Base-by-base conservation (phyloP, 2,113 vertebrate genomes). In the Oryzias curvinotus region DNA sequence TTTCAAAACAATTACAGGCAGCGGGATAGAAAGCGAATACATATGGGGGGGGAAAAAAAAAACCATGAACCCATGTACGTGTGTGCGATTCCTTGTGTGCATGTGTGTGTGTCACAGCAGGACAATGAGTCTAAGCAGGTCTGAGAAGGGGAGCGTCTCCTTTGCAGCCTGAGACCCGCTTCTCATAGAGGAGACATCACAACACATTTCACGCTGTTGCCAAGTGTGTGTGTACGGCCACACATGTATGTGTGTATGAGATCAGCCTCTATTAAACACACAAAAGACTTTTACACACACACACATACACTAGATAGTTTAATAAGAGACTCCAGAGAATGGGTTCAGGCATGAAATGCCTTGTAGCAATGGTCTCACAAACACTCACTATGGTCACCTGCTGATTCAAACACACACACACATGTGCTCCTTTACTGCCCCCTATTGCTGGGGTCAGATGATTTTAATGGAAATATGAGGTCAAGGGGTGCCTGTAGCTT, bases 171-270 rank as follows among this genome's bases (percentile, higher is more conserved):
- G 64, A 84, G 68, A 85, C 53, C 66, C 62, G 75, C 71, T 80
- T 83, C 72, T 71, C 73, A 84, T 78, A 80, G 77, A 71, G 70
- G 65, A 79, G 60, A 85, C 79, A 83, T 88, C 88, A 87, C 72
- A 87, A 86, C 85, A 69, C 70, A 88, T 89, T 89, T 85, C 88
- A 89, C 80, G 84, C 83, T 72, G 46, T 57, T 52, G 63, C 62
- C 61, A 16, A 30, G 43, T 26, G 16, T 59, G 23, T 53, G 58
- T 54, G 25, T 46, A 51, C 53, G 52, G 52, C 26, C 41, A 62
- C 25, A 51, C 46, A 45, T 5, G 30, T 52, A 45, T 5, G 30
- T 52, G 65, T 50, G 53, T 50, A n/a, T 46, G 52, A 42, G 66
- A 50, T 45, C 54, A 49, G 25, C 8, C 52, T 57, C 14, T 28